These are phyloP conservation scores for Epinephelus fuscoguttatus DNA, from an alignment of 2,113 vertebrate genomes.

Conservation along the genomic window DNA sequence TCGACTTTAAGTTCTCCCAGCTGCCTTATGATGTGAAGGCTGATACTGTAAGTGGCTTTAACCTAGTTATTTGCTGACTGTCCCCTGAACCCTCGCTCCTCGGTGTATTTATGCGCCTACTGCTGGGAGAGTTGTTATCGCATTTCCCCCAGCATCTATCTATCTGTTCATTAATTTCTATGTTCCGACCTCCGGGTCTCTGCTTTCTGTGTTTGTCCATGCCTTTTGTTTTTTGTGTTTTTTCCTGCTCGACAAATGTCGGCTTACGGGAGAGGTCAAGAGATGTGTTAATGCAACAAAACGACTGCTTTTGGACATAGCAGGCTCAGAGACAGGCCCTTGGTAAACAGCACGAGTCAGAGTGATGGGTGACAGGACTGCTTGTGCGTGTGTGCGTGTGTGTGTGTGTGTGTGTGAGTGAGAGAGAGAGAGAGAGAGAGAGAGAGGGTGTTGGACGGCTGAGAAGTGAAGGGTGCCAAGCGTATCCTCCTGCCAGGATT, in stretches of 20 bases:
- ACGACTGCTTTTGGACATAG: conserved; percentile 37
- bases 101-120: neutral
- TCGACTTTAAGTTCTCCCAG: conserved; percentile 8
- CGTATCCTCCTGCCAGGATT: conserved; percentile 34
- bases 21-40: neutral
- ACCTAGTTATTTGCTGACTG: conserved; percentile 1
- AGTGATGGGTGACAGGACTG: conserved; percentile 50
- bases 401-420: neutral
- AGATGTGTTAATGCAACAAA: conserved; percentile 49
- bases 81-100: neutral
- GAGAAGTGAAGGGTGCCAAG: conserved; percentile 54
- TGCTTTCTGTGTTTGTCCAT: neutral
- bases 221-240: conserved; percentile 16
- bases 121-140: neutral
- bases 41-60: neutral
- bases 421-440: neutral
- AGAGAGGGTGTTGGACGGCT: conserved; percentile 42
- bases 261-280: conserved; percentile 45
- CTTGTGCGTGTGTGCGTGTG: conserved; percentile 17
- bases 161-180: neutral
- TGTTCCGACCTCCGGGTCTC: neutral
- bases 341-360: conserved; percentile 28
- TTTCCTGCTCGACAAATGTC: conserved; percentile 24
- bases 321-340: conserved; percentile 42
- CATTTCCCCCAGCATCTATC: neutral